A percentile compares a stretch with the other conserved stretches of the same genome.
These are phyloP conservation scores for Balaeniceps rex DNA, from an alignment of 2,113 vertebrate genomes.

Conservation along the genomic window DNA sequence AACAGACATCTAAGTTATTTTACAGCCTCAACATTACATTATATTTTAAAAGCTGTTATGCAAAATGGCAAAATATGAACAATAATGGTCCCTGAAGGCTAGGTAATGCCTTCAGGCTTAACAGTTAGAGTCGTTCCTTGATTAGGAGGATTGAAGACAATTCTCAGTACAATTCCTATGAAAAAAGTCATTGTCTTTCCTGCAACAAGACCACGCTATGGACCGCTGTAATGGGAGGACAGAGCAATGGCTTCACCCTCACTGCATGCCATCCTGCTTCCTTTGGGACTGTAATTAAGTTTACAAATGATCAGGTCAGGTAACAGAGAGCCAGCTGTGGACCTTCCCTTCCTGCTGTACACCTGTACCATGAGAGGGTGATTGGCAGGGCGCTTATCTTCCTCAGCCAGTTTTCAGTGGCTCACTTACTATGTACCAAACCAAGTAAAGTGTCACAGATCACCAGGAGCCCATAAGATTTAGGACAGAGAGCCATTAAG, in stretches of 20 bases:
- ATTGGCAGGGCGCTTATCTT: neutral
- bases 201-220: rapidly evolving
- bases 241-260: neutral
- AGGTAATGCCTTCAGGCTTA: neutral
- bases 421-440: neutral
- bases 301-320: neutral
- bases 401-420: neutral
- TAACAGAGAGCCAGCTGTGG: neutral
- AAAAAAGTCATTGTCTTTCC: neutral
- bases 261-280: neutral
- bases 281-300: neutral
- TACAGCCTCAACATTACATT: neutral
- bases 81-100: neutral
- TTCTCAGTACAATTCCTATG: neutral
- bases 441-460: neutral
- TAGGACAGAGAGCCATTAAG: neutral
- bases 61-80: neutral
- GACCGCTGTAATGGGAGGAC: neutral
- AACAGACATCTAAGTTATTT: neutral
- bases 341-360: neutral
- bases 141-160: neutral
- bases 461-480: neutral
- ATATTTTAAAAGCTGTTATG: neutral
- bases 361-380: neutral
- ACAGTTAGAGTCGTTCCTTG: neutral